These are phyloP conservation scores for Campoplex capitator DNA, from an alignment of 2,888 invertebrate genomes.

Conservation along the genomic window DNA sequence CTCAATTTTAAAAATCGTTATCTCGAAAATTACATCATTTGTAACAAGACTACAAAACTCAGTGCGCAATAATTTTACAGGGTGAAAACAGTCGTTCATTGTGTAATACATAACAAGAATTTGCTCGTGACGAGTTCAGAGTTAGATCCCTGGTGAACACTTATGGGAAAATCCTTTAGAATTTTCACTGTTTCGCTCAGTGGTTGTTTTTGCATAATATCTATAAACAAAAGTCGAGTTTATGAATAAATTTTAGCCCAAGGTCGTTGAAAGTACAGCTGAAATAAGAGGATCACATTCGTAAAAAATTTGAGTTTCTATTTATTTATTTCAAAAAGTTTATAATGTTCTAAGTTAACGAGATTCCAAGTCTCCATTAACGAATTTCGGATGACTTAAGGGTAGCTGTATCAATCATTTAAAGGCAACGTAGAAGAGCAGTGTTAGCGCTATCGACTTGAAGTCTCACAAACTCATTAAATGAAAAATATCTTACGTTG, in stretches of 20 bases:
- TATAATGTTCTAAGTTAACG: background rate
- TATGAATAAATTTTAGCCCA: background rate
- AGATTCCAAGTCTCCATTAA: no score
- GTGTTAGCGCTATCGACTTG: background rate
- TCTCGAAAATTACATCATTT: background rate
- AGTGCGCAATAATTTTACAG: background rate
- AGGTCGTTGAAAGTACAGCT: background rate
- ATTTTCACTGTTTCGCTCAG: background rate
- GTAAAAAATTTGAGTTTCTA: background rate
- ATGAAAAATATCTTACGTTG: no score
- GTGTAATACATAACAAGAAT: background rate
- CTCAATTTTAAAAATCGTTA: slow-evolving; percentile 65
- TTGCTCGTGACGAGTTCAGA: background rate
- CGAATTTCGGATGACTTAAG: no score
- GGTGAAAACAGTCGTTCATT: background rate
- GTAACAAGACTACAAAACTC: background rate
- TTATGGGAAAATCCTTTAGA: background rate
- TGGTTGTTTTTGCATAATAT: no score
- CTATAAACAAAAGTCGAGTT: no score
- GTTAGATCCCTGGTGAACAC: background rate
- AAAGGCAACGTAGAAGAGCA: no score
- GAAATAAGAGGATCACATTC: background rate
- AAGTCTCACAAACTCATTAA: background rate
- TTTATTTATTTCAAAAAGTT: background rate
- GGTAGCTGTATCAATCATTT: no score